Evolutionary conservation across 2,113 vertebrate genomes (phyloP), one percentile per base, ranked within the genome.

Genomic region (Alethe castanea): DNA sequence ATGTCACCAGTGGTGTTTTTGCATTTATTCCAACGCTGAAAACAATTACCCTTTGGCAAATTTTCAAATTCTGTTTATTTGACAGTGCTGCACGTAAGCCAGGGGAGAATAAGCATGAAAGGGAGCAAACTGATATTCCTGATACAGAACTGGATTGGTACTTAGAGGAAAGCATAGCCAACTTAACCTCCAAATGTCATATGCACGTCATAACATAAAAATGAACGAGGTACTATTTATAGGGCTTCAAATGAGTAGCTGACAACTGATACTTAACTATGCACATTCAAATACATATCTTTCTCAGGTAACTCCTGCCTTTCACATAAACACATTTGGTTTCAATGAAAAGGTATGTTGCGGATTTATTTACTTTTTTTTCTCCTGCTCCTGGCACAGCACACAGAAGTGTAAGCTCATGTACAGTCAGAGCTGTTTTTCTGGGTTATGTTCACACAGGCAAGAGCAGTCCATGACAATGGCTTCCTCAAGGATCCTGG

Each of bases 241-340:
- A 92, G 66, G 45, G 35, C 36, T 91, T 66, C 62, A 90, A 61
- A 87, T 38, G 45, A 92, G 61, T 35, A 72, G 24, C 9, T 80
- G 61, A 79, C 42, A 93, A 56, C 62, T 81, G 61, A 60, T 57
- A 74, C 40, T 92, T 73, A 56, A 61, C 36, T 64, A 57, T 17
- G 20, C 24, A 77, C 24, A 77, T 65, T 81, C 81, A 81, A 96
- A 88, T 56, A 62, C 5, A 5, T 38, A 35, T 70, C 52, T 79
- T 23, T 82, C 67, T 80, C 70, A 35, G 56, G 54, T 77, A 90
- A 90, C 50, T 80, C 59, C 54, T 16, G 19, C 62, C 31, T 93
- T 92, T 84, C 31, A 54, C 38, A 36, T 31, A 84, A 89, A 89
- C 31, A 62, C 69, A 52, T 81, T 81, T 92, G 50, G 33, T 81